phyloP scores from a whole-genome alignment of 2,888 invertebrate genomes.

The Eilema caniola region DNA sequence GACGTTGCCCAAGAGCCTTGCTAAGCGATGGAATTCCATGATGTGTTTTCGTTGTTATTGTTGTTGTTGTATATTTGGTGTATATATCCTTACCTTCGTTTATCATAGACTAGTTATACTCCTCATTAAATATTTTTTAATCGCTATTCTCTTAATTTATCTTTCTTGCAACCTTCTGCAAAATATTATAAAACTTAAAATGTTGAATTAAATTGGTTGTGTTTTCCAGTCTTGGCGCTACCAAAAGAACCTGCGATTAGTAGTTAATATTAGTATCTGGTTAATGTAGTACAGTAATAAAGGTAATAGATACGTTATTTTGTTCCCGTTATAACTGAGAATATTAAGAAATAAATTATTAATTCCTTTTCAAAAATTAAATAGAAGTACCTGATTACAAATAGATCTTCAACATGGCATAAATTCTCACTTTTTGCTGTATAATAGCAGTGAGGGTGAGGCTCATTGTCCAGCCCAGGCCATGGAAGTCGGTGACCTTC shows the following conservation, averaged over 20 bases:
- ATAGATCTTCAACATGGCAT: background rate
- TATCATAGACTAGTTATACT: background rate
- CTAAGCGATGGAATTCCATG: background rate
- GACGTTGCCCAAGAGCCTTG: background rate
- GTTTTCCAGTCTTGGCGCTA: background rate
- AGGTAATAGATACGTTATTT: background rate
- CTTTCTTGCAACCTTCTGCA: no score
- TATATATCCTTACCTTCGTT: background rate
- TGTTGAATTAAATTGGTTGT: no score
- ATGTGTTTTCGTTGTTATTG: no score
- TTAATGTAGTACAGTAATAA: no score
- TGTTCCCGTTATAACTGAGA: background rate
- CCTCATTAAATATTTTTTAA: no score
- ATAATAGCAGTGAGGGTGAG: constrained; percentile 48
- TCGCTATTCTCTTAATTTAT: no score
- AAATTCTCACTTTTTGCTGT: constrained; percentile 20
- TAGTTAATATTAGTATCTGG: background rate
- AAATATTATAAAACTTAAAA: no score
- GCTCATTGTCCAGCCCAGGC: constrained; percentile 66
- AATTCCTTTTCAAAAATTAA: background rate
- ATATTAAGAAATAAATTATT: background rate
- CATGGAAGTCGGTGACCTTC: constrained; percentile 82
- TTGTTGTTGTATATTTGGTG: background rate
- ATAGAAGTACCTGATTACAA: background rate
- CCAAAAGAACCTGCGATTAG: background rate